A percentile compares a stretch with the other conserved stretches of the same genome.
These are phyloP conservation scores for Microdon myrmicae DNA, from an alignment of 2,888 invertebrate genomes.

Conservation along the genomic window DNA sequence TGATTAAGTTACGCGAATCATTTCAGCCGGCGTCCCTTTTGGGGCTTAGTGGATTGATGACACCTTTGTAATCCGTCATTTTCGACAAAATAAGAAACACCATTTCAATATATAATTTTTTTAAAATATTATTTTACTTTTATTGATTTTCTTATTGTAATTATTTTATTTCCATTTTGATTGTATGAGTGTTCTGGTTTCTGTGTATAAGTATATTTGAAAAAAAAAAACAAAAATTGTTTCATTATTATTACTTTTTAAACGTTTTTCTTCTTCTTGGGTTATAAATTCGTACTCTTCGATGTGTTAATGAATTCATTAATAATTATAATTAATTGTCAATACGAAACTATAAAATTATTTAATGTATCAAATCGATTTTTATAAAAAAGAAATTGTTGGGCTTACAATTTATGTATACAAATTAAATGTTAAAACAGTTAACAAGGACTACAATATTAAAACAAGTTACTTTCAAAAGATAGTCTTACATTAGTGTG, in stretches of 20 bases:
- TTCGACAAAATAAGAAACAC: constrained; percentile 31
- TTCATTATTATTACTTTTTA: constrained; percentile 19
- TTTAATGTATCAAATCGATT: constrained; percentile 24
- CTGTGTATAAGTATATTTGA: constrained; percentile 30
- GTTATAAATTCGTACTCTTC: constrained; percentile 53
- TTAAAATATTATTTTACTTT: constrained; percentile 39
- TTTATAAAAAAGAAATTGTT: constrained; percentile 5
- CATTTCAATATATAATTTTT: constrained; percentile 29
- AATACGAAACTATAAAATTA: constrained; percentile 36
- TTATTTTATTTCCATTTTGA: constrained; percentile 45
- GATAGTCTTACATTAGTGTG: constrained; percentile 28
- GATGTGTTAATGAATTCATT: constrained; percentile 50
- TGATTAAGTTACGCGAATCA: too few species aligned
- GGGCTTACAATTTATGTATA: constrained; percentile 14
- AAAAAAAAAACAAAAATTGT: too few species aligned
- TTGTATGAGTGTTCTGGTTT: constrained; percentile 43
- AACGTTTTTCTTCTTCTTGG: constrained; percentile 26
- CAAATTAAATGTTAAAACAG: constrained; percentile 31
- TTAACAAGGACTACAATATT: constrained; percentile 32
- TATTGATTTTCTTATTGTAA: constrained; percentile 47
- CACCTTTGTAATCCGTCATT: neutral
- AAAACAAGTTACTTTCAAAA: constrained; percentile 11
- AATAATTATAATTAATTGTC: constrained; percentile 36
- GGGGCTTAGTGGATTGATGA: too few species aligned
- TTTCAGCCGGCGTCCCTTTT: too few species aligned